Conservation (phyloP, 2,113 vertebrate genomes). For the Anolis sagrei region DNA sequence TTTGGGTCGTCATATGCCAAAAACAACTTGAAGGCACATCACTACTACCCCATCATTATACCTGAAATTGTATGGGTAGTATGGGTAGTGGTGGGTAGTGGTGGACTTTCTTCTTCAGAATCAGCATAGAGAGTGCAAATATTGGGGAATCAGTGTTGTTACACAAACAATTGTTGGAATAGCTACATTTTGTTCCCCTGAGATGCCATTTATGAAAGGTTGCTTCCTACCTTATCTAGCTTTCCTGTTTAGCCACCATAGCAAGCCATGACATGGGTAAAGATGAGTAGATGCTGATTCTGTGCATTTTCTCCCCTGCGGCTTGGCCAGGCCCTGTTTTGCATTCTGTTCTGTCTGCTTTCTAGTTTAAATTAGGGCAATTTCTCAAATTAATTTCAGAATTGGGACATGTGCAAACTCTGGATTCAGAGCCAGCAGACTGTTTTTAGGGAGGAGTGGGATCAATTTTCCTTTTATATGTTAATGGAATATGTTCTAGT, state of each 20-base stretch:
- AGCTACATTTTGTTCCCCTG: background rate
- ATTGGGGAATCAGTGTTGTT: background rate
- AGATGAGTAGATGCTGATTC: background rate
- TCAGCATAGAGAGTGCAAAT: background rate
- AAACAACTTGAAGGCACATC: no score
- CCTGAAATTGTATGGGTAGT: background rate
- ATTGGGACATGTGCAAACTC: background rate
- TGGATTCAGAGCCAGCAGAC: background rate
- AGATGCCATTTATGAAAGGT: background rate
- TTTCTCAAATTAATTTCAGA: background rate
- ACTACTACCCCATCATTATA: no score
- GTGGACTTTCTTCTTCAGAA: background rate
- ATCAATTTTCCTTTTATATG: conserved; percentile 16
- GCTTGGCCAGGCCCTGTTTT: background rate
- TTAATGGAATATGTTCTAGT: conserved; percentile 33
- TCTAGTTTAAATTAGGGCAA: background rate
- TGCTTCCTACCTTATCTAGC: background rate
- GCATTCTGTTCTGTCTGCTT: background rate
- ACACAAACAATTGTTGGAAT: background rate
- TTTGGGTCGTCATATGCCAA: no score
- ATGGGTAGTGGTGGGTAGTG: background rate
- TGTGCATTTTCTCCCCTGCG: background rate
- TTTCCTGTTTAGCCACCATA: background rate
- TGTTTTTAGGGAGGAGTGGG: background rate
- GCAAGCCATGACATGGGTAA: background rate